Percentiles rank a stretch among this genome's conserved stretches.
Evolutionary conservation across 2,113 vertebrate genomes (phyloP).

Genomic region (Oreocharis arfaki): DNA sequence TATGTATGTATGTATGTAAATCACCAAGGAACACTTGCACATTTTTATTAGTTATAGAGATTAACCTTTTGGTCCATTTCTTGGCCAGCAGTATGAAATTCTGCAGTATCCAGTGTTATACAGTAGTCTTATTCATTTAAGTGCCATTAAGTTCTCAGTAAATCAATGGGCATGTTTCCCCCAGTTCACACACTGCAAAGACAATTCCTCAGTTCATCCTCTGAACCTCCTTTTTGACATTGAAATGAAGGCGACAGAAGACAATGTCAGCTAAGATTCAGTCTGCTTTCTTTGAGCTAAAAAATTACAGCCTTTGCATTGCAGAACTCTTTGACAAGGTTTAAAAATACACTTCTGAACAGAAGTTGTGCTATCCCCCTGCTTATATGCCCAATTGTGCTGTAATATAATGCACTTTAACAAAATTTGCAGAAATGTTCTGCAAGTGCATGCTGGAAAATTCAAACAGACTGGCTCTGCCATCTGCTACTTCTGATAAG

Average conservation of each 20-base stretch:
- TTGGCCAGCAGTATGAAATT: not conserved
- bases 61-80: not conserved
- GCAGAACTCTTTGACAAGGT: not conserved
- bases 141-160: not conserved
- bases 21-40: not conserved
- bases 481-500: conserved; percentile 79
- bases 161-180: not conserved
- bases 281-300: not conserved
- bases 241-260: not conserved
- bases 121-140: not conserved
- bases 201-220: not conserved
- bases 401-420: conserved; percentile 56
- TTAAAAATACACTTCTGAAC: conserved; percentile 36
- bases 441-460: conserved; percentile 61
- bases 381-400: conserved; percentile 51
- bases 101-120: not conserved
- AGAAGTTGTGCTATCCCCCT: conserved; percentile 30
- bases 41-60: not conserved
- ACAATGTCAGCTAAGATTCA: not conserved
- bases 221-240: not conserved
- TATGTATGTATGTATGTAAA: rapidly evolving
- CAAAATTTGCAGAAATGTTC: conserved; percentile 56
- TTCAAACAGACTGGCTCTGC: conserved; percentile 67
- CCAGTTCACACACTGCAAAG: not conserved
- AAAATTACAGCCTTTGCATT: not conserved